A percentile compares a stretch with the other conserved stretches of the same genome.
Conservation (phyloP, 1,140 invertebrate species). For the Parapsyche elsis region DNA sequence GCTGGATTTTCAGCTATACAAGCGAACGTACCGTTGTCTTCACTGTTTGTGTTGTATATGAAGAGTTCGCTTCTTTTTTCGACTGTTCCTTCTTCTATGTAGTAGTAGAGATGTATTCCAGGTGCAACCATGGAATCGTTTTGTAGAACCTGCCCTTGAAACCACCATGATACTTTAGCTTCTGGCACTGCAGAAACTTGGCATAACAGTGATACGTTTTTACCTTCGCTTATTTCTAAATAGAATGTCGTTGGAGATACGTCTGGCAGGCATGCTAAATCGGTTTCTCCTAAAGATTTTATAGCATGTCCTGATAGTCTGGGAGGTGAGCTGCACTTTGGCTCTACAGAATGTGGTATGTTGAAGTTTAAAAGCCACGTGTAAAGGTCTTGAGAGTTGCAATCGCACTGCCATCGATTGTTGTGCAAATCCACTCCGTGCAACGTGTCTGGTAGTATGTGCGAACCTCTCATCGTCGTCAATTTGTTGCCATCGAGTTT, state of each 20-base stretch:
- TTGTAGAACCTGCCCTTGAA: slow-evolving; percentile 79
- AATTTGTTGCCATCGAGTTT: slow-evolving; percentile 85
- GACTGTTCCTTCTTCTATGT: slow-evolving; percentile 74
- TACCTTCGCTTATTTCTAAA: slow-evolving; percentile 80
- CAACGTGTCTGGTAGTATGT: slow-evolving; percentile 77
- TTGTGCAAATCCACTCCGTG: slow-evolving; percentile 84
- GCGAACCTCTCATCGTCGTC: slow-evolving; percentile 74
- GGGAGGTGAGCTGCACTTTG: slow-evolving; percentile 78
- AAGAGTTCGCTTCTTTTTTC: slow-evolving; percentile 81
- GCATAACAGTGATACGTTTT: slow-evolving; percentile 82
- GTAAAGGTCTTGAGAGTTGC: slow-evolving; percentile 79
- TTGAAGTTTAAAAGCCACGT: slow-evolving; percentile 81
- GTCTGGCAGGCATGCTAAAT: slow-evolving; percentile 86
- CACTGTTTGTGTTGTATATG: slow-evolving; percentile 78
- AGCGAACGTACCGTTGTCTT: slow-evolving; percentile 83
- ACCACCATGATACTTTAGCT: slow-evolving; percentile 82
- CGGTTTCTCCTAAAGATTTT: slow-evolving; percentile 74
- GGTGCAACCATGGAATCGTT: slow-evolving; percentile 75
- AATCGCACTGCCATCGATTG: slow-evolving; percentile 92
- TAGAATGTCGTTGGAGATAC: slow-evolving; percentile 77
- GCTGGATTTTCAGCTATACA: slow-evolving; percentile 86
- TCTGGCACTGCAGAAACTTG: slow-evolving; percentile 82
- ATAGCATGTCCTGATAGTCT: slow-evolving; percentile 76
- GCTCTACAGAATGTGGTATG: slow-evolving; percentile 78
- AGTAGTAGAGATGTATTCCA: slow-evolving; percentile 75